Conservation (phyloP, 2,113 vertebrate species). For the Cyanistes caeruleus region DNA sequence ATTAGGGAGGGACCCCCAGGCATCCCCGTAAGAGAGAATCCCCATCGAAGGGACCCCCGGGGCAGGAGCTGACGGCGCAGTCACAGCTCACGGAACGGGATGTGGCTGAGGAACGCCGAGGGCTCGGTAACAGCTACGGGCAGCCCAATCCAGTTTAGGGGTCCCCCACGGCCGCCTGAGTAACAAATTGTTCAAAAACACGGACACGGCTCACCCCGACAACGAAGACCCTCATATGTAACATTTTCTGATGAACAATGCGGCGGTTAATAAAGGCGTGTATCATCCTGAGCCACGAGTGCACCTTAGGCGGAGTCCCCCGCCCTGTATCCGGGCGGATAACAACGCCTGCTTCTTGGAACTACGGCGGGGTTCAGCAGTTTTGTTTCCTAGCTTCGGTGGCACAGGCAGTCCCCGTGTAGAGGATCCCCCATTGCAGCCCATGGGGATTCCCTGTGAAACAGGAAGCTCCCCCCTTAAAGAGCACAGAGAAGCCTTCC, state of each 20-base stretch:
- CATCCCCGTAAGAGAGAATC: fast-evolving
- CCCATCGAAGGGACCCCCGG: fast-evolving
- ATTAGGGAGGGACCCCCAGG: too few species aligned
- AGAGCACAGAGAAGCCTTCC: neutral
- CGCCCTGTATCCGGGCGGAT: too few species aligned
- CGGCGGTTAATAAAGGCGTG: fast-evolving
- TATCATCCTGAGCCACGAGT: fast-evolving
- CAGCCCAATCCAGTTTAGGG: fast-evolving
- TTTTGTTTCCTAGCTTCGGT: neutral
- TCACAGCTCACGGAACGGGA: fast-evolving
- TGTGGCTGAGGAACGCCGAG: fast-evolving
- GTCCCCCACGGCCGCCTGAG: neutral
- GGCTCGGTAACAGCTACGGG: fast-evolving
- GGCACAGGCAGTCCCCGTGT: fast-evolving
- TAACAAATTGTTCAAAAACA: neutral
- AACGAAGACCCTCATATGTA: fast-evolving
- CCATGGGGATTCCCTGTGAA: neutral
- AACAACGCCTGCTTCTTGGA: fast-evolving
- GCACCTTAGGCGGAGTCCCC: neutral
- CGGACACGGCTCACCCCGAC: fast-evolving
- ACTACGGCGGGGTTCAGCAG: fast-evolving
- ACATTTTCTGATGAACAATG: neutral
- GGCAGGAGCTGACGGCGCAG: fast-evolving
- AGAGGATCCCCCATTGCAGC: neutral
- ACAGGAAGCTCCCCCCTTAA: fast-evolving